A percentile compares a stretch with the other conserved stretches of the same genome.
phyloP scores from a whole-genome alignment of 2,888 invertebrate genomes.

The Epiblema foenella region DNA sequence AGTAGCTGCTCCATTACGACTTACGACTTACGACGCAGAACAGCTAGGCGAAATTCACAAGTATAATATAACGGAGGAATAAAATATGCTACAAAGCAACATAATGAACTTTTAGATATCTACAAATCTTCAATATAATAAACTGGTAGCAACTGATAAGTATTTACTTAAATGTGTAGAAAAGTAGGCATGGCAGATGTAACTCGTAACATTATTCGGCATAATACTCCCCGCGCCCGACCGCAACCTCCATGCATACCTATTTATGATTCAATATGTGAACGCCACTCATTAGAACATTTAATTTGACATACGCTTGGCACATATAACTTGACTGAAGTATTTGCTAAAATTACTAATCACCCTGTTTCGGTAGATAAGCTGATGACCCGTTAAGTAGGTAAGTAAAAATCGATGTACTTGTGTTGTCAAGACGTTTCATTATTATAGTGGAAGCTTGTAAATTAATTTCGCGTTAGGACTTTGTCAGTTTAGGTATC shows the following conservation, averaged over 20 bases:
- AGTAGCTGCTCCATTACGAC: too few relatives aligned
- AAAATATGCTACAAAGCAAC: too few relatives aligned
- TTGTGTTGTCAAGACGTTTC: not conserved
- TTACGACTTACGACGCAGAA: not conserved
- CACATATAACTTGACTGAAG: slow-evolving; percentile 48
- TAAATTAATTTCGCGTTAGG: slow-evolving; percentile 5
- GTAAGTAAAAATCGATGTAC: slow-evolving; percentile 27
- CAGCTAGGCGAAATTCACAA: not conserved
- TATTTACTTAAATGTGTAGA: not conserved
- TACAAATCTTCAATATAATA: not conserved
- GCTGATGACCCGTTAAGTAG: slow-evolving; percentile 25
- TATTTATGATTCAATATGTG: slow-evolving; percentile 62
- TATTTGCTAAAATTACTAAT: slow-evolving; percentile 39
- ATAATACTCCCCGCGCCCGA: slow-evolving; percentile 22
- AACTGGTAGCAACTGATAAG: not conserved
- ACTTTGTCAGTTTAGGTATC: too few relatives aligned
- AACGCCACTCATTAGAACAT: slow-evolving; percentile 61
- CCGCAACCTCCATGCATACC: slow-evolving; percentile 60
- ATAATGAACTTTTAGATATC: not conserved
- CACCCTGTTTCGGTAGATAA: slow-evolving; percentile 20
- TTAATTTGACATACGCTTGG: slow-evolving; percentile 53
- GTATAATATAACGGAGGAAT: not conserved
- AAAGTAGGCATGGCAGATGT: slow-evolving; percentile 10
- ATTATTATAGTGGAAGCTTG: slow-evolving; percentile 1
- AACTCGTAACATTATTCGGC: slow-evolving; percentile 31